phyloP scores from a whole-genome alignment of 30 jellyfish, hydroid and myxozoan species.

The Aurelia aurita complex sp. Pacific region DNA sequence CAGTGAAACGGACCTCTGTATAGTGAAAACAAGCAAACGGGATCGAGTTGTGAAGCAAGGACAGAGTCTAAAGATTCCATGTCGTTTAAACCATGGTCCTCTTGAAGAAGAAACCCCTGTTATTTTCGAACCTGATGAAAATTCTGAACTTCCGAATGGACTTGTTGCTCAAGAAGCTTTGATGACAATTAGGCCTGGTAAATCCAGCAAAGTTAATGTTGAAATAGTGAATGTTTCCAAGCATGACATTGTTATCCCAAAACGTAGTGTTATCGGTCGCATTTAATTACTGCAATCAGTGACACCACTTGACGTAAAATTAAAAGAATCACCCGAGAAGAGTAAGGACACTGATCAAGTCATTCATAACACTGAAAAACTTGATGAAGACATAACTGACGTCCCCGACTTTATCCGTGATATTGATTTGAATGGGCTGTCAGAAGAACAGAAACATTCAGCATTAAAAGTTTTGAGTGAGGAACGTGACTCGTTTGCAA shows the following conservation, averaged over 20 bases:
- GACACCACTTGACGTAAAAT: constrained; percentile 10
- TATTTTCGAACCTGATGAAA: constrained; percentile 6
- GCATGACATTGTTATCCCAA: constrained; percentile 25
- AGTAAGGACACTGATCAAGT: not conserved
- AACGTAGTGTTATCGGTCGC: constrained; percentile 10
- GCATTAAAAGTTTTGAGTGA: constrained; percentile 6
- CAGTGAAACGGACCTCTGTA: constrained; percentile 6
- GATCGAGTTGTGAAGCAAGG: not conserved
- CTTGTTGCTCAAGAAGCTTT: constrained; percentile 3
- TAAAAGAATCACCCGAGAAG: constrained; percentile 6
- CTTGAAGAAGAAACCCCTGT: not conserved
- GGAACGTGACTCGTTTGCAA: constrained; percentile 23
- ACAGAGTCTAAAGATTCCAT: not conserved
- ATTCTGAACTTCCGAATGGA: not conserved
- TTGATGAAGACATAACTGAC: no score
- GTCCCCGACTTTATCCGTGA: not conserved
- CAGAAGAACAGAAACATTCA: constrained; percentile 23
- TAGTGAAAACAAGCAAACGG: not conserved
- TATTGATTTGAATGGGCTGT: constrained; percentile 16
- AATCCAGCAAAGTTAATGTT: constrained; percentile 33
- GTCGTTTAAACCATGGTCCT: constrained; percentile 20
- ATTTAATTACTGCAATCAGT: constrained; percentile 22
- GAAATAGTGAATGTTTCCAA: constrained; percentile 29
- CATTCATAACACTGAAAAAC: no score
- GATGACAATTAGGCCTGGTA: constrained; percentile 7